These are phyloP conservation scores for Tokudaia tokunoshimensis DNA, from an alignment of 2,797 vertebrate species.

Conservation along the genomic window DNA sequence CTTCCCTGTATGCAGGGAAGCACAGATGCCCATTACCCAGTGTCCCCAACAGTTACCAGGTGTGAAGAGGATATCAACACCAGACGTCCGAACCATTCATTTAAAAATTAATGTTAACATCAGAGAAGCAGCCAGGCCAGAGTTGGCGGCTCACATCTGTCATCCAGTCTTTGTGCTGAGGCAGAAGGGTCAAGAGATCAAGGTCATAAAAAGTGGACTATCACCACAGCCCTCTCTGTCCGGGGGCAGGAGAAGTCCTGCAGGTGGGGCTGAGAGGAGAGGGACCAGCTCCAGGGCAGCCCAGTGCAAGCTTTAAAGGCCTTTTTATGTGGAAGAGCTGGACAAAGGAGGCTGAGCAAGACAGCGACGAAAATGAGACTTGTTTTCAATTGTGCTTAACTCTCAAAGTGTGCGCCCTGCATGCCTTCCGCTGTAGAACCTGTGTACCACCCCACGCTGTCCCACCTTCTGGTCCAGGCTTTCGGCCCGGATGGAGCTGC, in stretches of 20 bases:
- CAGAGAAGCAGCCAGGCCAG: not conserved
- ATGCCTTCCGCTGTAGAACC: not conserved
- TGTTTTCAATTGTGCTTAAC: not conserved
- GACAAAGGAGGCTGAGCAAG: not conserved
- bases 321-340: not conserved
- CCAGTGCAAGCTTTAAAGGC: not conserved
- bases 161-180: not conserved
- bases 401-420: not conserved
- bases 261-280: not conserved
- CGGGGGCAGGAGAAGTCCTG: not conserved
- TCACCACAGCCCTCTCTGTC: not conserved
- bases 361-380: slow-evolving; percentile 4
- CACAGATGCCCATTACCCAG: slow-evolving; percentile 57
- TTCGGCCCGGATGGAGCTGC: not conserved
- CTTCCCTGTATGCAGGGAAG: slow-evolving; percentile 12
- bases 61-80: slow-evolving; percentile 9
- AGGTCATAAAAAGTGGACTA: not conserved
- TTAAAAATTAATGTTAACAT: not conserved
- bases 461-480: not conserved
- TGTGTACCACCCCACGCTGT: not conserved
- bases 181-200: not conserved
- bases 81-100: not conserved
- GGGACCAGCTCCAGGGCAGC: not conserved
- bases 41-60: not conserved
- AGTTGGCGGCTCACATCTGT: not conserved